These are phyloP conservation scores for Neomonachus schauinslandi DNA, from an alignment of 2,113 vertebrate genomes.

Conservation along the genomic window DNA sequence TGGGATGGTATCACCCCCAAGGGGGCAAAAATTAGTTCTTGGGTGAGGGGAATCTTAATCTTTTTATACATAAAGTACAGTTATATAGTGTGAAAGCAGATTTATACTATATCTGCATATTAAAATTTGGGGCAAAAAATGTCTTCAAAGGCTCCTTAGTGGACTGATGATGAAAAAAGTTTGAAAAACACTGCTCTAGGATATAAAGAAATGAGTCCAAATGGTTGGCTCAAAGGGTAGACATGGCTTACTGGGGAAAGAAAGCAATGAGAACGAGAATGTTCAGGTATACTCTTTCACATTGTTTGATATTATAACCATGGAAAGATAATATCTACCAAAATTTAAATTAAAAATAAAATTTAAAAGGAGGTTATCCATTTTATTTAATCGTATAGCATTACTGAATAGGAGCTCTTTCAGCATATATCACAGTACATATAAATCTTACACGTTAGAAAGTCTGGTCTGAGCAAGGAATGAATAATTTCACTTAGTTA, in stretches of 20 bases:
- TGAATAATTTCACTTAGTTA: neutral
- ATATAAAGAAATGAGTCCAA: neutral
- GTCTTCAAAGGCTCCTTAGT: neutral
- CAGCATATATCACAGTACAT: neutral
- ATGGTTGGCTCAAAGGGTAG: neutral
- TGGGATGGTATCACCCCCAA: too few relatives aligned
- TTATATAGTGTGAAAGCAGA: neutral
- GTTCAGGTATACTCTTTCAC: neutral
- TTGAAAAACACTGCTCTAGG: neutral
- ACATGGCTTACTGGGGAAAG: neutral
- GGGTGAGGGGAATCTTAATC: neutral
- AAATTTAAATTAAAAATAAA: conserved; percentile 47
- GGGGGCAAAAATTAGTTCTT: neutral
- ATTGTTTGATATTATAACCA: neutral
- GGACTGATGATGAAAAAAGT: neutral
- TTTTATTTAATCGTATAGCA: conserved; percentile 6
- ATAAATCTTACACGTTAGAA: neutral
- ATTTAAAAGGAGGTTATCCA: neutral
- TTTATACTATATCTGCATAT: neutral
- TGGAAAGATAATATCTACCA: neutral
- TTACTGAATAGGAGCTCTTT: conserved; percentile 3
- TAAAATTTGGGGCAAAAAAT: neutral
- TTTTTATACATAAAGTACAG: neutral
- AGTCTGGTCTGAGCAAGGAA: neutral
- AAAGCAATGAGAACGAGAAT: neutral